Percentiles rank a stretch among this genome's conserved stretches.
These are phyloP conservation scores for Nephrotoma flavescens DNA, from an alignment of 2,888 invertebrate genomes.

Conservation along the genomic window DNA sequence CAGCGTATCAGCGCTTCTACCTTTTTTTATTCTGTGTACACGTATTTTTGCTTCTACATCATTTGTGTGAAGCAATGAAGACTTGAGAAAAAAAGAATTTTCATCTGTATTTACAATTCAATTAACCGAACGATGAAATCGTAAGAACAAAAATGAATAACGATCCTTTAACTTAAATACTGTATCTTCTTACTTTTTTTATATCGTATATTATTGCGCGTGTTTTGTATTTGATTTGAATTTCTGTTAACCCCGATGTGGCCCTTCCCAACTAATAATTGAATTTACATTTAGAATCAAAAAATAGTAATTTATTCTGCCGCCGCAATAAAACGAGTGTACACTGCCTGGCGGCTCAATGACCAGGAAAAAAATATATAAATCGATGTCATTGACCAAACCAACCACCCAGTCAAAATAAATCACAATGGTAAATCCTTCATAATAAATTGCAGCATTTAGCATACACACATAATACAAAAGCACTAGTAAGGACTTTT, in stretches of 20 bases:
- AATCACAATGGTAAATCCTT: not conserved
- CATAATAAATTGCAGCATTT: not conserved
- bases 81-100: not conserved
- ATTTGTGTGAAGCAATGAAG: not conserved
- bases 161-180: not conserved
- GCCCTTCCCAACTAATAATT: not conserved
- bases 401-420: not conserved
- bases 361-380: not conserved
- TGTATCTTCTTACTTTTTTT: not conserved
- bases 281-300: not conserved
- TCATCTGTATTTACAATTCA: not conserved
- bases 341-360: not conserved
- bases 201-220: not conserved
- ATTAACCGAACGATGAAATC: not conserved
- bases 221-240: not conserved
- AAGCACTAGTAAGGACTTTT: not conserved
- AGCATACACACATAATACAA: not conserved
- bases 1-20: not conserved
- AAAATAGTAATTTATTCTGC: too few relatives aligned
- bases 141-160: not conserved
- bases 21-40: not conserved
- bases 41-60: not conserved
- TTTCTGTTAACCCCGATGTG: not conserved
- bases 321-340: not conserved
- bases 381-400: not conserved